Base-by-base conservation (phyloP, 2,888 invertebrate species). In the Tiliacea aurago region DNA sequence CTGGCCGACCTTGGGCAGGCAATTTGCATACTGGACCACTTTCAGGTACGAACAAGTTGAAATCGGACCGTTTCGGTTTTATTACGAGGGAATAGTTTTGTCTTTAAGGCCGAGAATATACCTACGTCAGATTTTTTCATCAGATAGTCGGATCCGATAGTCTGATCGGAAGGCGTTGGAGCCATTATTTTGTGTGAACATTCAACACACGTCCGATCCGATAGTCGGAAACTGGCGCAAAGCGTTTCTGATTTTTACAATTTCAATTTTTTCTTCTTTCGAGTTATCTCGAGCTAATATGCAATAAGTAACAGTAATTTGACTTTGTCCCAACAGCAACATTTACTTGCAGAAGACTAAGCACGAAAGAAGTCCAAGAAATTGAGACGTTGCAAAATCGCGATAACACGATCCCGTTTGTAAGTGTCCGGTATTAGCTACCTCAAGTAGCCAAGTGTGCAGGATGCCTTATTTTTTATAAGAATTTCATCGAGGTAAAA, bases 21-120 rank as follows among this genome's bases (percentile, higher is more conserved):
- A 55, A 49, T 62, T 55, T 83, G 64, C 81, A 80, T 58, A 81
- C 80, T 71, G 18, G 37, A 65, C 62, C 23, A 80, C 83, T 70
- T 67, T 33, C 5, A 18, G 49, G 23, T 20, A 45, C 13, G 37
- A 62, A 66, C 45, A 45, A 47, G 18, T 63, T 45, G 37, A 74
- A 67, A 73, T 61, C 20, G 10, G n/a, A 71, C 23, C 28, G 13
- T 37, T 37, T 55, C 15, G 47, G 47, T 47, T 61, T n/a, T 0
- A 23, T 76, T 23, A 65, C 20, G n/a, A 33, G 18, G 5, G 47
- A 11, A 56, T 56, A 49, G 47, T 64, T 65, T 53, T 11, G 28
- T 28, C 28, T 28, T 28, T 28, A 28, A 28, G 28, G 28, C 28
- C n/a, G n/a, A n/a, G n/a, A n/a, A n/a, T n/a, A n/a, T n/a, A n/a